phyloP scores from a whole-genome alignment of 2,113 vertebrate species.

The Psammodynastes pulverulentus region DNA sequence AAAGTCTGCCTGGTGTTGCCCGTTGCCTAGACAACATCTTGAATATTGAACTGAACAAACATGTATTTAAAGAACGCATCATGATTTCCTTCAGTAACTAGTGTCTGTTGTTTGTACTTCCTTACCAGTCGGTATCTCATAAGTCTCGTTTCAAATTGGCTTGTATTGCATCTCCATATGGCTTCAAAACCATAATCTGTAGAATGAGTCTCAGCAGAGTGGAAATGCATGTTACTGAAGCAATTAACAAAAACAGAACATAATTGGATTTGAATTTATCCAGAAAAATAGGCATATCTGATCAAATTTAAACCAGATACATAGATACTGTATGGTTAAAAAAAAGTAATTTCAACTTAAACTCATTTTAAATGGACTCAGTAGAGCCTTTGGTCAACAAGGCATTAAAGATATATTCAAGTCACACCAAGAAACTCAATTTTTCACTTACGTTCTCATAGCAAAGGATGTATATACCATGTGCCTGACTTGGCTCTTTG shows the following conservation, averaged over 20 bases:
- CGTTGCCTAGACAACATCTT: conserved; percentile 35
- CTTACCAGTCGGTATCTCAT: conserved; percentile 37
- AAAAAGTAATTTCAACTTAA: background rate
- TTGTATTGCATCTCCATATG: conserved; percentile 64
- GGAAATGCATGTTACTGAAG: conserved; percentile 46
- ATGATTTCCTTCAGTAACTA: conserved; percentile 37
- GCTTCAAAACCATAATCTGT: conserved; percentile 57
- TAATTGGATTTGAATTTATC: conserved; percentile 26
- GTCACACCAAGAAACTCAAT: background rate
- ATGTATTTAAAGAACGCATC: conserved; percentile 34
- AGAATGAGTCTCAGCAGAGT: conserved; percentile 37
- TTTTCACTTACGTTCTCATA: background rate
- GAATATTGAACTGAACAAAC: conserved; percentile 4
- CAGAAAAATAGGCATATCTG: background rate
- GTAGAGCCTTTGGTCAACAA: background rate
- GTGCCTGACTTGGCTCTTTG: background rate
- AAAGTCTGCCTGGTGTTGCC: conserved; percentile 25
- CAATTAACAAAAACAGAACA: conserved; percentile 24
- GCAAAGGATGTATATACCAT: background rate
- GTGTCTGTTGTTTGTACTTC: conserved; percentile 4
- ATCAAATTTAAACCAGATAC: background rate
- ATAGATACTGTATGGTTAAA: background rate
- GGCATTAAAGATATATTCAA: background rate
- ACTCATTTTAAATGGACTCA: background rate
- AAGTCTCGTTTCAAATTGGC: conserved; percentile 62